phyloP scores from a whole-genome alignment of 2,888 invertebrate species.

The Pristionchus exspectatus region DNA sequence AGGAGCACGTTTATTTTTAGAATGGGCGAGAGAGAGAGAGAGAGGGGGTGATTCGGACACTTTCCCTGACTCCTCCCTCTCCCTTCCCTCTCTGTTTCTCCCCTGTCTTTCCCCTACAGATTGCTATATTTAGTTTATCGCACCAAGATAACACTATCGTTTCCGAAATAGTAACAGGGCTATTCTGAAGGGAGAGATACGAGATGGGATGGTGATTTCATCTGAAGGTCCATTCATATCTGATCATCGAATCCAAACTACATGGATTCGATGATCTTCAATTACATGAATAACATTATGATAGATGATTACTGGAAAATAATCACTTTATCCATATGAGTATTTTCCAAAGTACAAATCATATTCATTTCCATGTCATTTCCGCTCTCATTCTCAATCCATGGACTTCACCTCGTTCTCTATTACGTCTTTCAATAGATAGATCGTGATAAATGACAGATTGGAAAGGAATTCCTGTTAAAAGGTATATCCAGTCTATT shows the following conservation, averaged over 20 bases:
- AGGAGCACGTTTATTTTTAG: constrained; percentile 16
- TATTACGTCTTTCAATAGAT: background rate
- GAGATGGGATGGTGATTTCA: background rate
- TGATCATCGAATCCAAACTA: background rate
- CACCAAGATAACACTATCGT: constrained; percentile 16
- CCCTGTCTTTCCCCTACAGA: background rate
- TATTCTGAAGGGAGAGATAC: constrained; percentile 18
- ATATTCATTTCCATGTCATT: background rate
- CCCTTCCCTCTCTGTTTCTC: background rate
- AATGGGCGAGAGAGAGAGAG: constrained; percentile 15
- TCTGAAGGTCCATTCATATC: background rate
- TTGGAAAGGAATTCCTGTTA: background rate
- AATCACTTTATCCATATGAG: too few relatives aligned
- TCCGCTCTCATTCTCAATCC: background rate
- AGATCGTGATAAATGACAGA: constrained; percentile 5
- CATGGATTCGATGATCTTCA: background rate
- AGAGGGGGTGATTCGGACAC: background rate
- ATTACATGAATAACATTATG: too few relatives aligned
- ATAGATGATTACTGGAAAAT: too few relatives aligned
- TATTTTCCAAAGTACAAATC: too few relatives aligned
- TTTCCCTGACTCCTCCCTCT: background rate
- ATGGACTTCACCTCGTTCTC: background rate
- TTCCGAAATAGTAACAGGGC: constrained; percentile 2
- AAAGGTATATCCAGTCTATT: background rate
- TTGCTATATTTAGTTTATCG: background rate